These are phyloP conservation scores for Melinaea marsaeus DNA, from an alignment of 2,888 invertebrate species.

Conservation along the genomic window DNA sequence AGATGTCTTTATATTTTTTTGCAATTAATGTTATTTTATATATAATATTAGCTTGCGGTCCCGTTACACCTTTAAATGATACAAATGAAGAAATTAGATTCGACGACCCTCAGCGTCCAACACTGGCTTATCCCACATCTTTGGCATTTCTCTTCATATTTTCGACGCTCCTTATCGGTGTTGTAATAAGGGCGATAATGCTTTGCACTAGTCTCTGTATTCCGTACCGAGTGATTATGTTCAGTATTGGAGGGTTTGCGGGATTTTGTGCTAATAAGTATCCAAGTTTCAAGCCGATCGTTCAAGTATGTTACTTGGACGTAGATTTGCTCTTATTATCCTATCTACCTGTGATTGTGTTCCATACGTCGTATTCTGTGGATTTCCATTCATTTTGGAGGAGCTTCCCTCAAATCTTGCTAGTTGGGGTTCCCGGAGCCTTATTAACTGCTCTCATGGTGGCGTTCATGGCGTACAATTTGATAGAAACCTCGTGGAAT, in stretches of 20 bases:
- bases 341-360: slow-evolving; percentile 59
- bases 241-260: slow-evolving; percentile 54
- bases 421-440: slow-evolving; percentile 60
- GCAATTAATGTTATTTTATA: not conserved
- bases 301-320: slow-evolving; percentile 56
- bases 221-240: slow-evolving; percentile 66
- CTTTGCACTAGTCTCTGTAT: slow-evolving; percentile 53
- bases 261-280: slow-evolving; percentile 57
- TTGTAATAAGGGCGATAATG: slow-evolving; percentile 55
- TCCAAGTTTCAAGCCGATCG: slow-evolving; percentile 54
- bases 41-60: not conserved
- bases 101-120: slow-evolving; percentile 38
- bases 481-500: slow-evolving; percentile 61
- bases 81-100: slow-evolving; percentile 16
- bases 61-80: not conserved
- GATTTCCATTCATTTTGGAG: slow-evolving; percentile 67
- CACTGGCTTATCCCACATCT: slow-evolving; percentile 51
- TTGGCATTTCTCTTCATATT: slow-evolving; percentile 58
- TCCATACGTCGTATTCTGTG: slow-evolving; percentile 61
- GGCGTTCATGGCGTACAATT: slow-evolving; percentile 59
- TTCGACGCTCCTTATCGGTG: slow-evolving; percentile 52
- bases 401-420: slow-evolving; percentile 58
- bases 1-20: slow-evolving; percentile 3
- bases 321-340: slow-evolving; percentile 51
- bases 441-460: slow-evolving; percentile 55